phyloP scores from a whole-genome alignment of 2,113 vertebrate genomes.

The Tupaia tana region DNA sequence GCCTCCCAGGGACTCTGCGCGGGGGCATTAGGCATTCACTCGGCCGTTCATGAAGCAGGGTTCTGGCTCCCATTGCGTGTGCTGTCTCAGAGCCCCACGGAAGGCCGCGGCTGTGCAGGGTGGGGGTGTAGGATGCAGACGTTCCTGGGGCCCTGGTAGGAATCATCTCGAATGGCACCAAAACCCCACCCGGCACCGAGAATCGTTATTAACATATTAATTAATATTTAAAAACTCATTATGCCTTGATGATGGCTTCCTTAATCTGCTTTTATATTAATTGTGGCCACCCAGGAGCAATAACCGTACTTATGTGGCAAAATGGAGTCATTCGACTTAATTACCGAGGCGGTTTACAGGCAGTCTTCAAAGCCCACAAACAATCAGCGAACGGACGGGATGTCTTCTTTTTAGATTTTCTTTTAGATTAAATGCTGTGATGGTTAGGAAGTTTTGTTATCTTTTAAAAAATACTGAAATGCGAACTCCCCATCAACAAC shows the following conservation, averaged over 20 bases:
- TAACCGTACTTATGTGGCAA: conserved; percentile 75
- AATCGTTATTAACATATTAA: conserved; percentile 82
- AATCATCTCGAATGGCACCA: conserved; percentile 2
- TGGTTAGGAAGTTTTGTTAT: not conserved
- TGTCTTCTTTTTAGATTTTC: conserved; percentile 58
- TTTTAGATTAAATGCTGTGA: not conserved
- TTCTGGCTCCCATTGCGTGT: not conserved
- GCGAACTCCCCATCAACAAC: not conserved
- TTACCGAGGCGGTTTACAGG: conserved; percentile 63
- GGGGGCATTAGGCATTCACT: not conserved
- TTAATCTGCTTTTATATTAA: conserved; percentile 79
- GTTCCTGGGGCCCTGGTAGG: conserved; percentile 44
- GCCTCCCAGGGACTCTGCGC: not conserved
- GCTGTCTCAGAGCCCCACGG: not conserved
- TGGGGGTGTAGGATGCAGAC: not conserved
- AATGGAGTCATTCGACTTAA: conserved; percentile 75
- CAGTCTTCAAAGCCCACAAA: conserved; percentile 65
- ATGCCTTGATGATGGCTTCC: conserved; percentile 77
- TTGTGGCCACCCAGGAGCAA: conserved; percentile 69
- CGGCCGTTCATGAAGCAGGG: not conserved
- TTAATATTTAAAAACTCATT: conserved; percentile 84
- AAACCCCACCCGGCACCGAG: conserved; percentile 63
- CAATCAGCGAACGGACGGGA: conserved; percentile 2
- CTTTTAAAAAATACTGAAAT: not conserved
- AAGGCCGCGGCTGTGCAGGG: not conserved